Evolutionary conservation across 2,797 vertebrate species (phyloP).

Genomic region (Myripristis murdjan): DNA sequence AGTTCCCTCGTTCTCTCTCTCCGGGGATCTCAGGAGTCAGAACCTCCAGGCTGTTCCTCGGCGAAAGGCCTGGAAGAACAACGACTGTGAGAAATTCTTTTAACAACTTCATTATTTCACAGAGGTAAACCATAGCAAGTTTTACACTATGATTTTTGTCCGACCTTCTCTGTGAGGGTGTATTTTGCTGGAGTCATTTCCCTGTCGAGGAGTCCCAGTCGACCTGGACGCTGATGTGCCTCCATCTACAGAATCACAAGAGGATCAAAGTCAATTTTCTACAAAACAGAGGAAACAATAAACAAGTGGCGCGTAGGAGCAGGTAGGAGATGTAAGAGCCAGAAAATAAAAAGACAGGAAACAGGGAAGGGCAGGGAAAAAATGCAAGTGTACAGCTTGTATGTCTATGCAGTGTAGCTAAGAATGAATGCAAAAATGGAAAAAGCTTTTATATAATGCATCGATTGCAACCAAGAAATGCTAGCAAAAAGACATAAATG

Average conservation of each 20-base stretch:
- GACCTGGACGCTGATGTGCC: constrained; percentile 89
- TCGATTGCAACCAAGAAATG: too few species aligned
- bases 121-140: neutral
- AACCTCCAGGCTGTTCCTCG: constrained; percentile 97
- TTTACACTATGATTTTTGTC: neutral
- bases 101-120: neutral
- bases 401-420: too few species aligned
- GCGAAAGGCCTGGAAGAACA: constrained; percentile 88
- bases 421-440: too few species aligned
- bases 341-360: too few species aligned
- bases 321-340: too few species aligned
- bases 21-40: constrained; percentile 95
- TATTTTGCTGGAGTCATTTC: constrained; percentile 92
- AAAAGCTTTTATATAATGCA: too few species aligned
- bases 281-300: neutral
- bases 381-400: too few species aligned
- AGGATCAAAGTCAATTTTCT: neutral
- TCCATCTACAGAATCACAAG: constrained; percentile 84
- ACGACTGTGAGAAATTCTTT: neutral
- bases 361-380: too few species aligned
- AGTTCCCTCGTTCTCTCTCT: constrained; percentile 95
- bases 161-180: constrained; percentile 93
- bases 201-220: constrained; percentile 89
- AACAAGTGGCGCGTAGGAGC: neutral
- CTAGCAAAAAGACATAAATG: too few species aligned